A percentile compares a stretch with the other conserved stretches of the same genome.
phyloP scores from a whole-genome alignment of 2,113 vertebrate species.

The Heterotilapia buettikoferi region DNA sequence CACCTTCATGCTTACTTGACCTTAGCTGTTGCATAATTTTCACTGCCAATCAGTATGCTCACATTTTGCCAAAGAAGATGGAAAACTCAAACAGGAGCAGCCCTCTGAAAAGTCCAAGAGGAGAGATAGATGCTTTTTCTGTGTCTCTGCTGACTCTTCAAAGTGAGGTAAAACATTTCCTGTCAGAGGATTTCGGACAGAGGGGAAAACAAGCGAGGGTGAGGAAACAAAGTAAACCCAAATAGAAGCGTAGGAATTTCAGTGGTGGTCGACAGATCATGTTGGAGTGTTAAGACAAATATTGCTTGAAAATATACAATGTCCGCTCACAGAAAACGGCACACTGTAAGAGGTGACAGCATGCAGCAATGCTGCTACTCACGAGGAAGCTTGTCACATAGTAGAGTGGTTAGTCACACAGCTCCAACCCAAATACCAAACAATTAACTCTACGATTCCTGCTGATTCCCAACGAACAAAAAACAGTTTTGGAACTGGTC shows the following conservation, averaged over 20 bases:
- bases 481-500: not conserved
- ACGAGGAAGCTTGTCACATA: not conserved
- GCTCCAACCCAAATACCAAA: not conserved
- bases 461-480: not conserved
- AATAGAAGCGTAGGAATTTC: slow-evolving; percentile 24
- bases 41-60: not conserved
- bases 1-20: not conserved
- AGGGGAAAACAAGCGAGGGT: not conserved
- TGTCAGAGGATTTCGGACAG: slow-evolving; percentile 8
- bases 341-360: not conserved
- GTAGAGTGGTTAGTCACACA: not conserved
- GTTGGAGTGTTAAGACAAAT: slow-evolving; percentile 25
- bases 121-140: not conserved
- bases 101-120: not conserved
- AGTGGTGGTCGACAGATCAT: slow-evolving; percentile 6
- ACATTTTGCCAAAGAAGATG: not conserved
- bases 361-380: not conserved
- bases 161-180: slow-evolving; percentile 21
- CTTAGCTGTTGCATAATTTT: not conserved
- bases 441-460: not conserved
- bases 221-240: not conserved
- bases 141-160: not conserved
- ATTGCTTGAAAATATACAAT: not conserved
- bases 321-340: not conserved
- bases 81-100: not conserved